Conservation (phyloP, 2,113 vertebrate genomes). For the Planiliza haematocheilus region DNA sequence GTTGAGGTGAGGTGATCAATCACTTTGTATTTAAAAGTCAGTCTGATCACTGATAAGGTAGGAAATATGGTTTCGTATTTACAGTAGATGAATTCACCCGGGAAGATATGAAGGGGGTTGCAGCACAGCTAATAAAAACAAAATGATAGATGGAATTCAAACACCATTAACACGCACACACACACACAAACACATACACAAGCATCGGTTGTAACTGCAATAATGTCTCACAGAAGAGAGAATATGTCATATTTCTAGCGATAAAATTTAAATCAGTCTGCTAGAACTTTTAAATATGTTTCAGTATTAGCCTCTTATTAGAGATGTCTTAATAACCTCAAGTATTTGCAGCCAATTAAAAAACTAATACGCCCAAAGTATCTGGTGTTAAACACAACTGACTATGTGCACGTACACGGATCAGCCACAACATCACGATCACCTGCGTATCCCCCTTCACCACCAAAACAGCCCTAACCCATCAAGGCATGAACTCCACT, state of each 20-base stretch:
- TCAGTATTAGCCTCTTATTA: too few relatives aligned
- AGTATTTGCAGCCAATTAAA: too few relatives aligned
- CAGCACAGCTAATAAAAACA: conserved; percentile 21
- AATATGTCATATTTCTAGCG: conserved; percentile 4
- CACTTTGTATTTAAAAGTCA: conserved; percentile 11
- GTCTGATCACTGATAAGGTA: background rate
- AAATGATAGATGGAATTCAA: background rate
- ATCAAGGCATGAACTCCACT: too few relatives aligned
- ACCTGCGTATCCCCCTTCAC: too few relatives aligned
- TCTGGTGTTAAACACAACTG: too few relatives aligned
- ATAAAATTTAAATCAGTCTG: background rate
- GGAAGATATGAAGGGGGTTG: background rate
- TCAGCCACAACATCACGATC: too few relatives aligned
- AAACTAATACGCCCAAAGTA: too few relatives aligned
- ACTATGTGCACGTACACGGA: too few relatives aligned
- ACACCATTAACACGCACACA: conserved; percentile 5
- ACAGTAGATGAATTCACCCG: conserved; percentile 4
- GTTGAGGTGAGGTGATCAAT: conserved; percentile 1
- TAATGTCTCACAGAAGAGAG: background rate
- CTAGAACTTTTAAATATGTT: too few relatives aligned
- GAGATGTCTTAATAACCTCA: too few relatives aligned
- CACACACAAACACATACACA: background rate
- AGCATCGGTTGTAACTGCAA: too few relatives aligned
- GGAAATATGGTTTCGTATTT: conserved; percentile 10
- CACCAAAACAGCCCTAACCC: too few relatives aligned